Evolutionary conservation across 2,113 vertebrate genomes (phyloP).

Genomic region (Python bivittatus): DNA sequence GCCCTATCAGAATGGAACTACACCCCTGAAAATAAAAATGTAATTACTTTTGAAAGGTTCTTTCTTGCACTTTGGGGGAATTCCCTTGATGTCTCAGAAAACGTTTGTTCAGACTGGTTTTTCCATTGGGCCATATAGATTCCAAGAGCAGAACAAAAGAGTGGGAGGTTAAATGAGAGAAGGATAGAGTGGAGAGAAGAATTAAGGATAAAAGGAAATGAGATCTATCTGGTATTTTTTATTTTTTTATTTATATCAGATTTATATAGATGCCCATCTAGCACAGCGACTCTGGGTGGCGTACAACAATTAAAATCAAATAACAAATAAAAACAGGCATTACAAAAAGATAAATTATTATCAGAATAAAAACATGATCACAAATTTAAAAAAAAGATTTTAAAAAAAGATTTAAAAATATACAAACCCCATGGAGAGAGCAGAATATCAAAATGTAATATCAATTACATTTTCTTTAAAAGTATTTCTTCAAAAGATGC

Average conservation of each 20-base stretch:
- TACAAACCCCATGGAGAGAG: too few species aligned
- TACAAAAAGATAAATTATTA: too few species aligned
- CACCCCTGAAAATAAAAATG: neutral
- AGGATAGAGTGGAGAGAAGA: neutral
- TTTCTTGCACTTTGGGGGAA: neutral
- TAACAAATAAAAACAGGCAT: too few species aligned
- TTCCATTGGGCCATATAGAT: neutral
- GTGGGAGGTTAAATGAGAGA: neutral
- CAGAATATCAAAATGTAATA: too few species aligned
- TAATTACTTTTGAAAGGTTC: neutral
- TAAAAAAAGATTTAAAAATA: too few species aligned
- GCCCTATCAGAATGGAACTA: neutral
- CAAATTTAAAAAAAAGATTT: too few species aligned
- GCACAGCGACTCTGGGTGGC: too few species aligned
- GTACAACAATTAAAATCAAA: too few species aligned
- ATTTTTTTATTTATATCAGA: too few species aligned
- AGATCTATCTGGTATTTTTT: neutral
- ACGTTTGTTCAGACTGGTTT: neutral
- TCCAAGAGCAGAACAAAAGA: neutral
- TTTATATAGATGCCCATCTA: too few species aligned
- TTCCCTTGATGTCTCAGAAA: neutral
- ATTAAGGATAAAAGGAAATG: neutral
- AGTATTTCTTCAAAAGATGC: neutral
- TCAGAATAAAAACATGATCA: too few species aligned
- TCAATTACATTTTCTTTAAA: too few species aligned